Base-by-base conservation (phyloP, 1,140 invertebrate species). In the Bacillus rossius region DNA sequence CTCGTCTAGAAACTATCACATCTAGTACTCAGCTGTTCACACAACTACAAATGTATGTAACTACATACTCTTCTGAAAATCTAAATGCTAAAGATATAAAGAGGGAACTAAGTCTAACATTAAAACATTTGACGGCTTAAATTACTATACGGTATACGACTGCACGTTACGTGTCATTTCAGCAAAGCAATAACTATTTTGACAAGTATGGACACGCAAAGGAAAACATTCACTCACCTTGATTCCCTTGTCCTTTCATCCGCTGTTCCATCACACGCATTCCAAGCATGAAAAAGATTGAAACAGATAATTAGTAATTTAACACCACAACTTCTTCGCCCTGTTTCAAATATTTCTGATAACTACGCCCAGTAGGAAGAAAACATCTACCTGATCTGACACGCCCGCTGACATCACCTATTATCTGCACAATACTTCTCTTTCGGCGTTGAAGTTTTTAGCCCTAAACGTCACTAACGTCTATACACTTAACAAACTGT, bases 191-290 rank as follows among this genome's bases (percentile, higher is more conserved):
- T n/a, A n/a, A n/a, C n/a, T n/a, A n/a, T 34, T 34, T 34, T 34
- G 29, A 29, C 48, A 45, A 17, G 47, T 49, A 47, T 37, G 51
- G 19, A 43, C 42, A n/a, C 43, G 20, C 26, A 34, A 14, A 57
- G 29, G 64, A 34, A 34, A 72, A 72, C 63, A 69, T 67, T 37
- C 16, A 14, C 55, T 78, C 82, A 85, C 84, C 84, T 84, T 85
- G 83, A 76, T 88, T 89, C 79, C 87, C 84, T 84, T 89, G 88
- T 84, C 88, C 88, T 89, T 90, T 91, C 86, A 90, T 90, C 84
- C 88, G 88, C 88, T 91, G 81, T 34, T 34, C 10, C 29, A 34
- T 34, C 10, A 34, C 29, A 34, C 4, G 29, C 29, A 34, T 4
- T 34, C 29, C 29, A 34, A 34, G 29, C 42, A 55, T 55, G 26